Percentiles rank a stretch among this genome's conserved stretches.
Conservation (phyloP, 1,140 invertebrate genomes). For the Penaeus japonicus region DNA sequence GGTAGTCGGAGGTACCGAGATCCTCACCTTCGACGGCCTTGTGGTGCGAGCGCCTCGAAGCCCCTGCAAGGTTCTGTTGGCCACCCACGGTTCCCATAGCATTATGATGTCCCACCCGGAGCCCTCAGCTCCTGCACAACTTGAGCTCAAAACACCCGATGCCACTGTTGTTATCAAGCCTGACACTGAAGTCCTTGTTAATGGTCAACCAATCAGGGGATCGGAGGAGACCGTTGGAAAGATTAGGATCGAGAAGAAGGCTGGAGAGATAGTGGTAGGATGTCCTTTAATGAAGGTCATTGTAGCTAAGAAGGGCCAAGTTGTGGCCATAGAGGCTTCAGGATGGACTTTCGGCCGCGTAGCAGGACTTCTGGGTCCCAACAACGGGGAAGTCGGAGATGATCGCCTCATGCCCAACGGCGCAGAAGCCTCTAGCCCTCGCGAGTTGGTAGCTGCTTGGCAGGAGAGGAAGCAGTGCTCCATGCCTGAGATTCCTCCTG, state of each 20-base stretch:
- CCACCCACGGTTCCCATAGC: neutral
- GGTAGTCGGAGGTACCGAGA: slow-evolving; percentile 28
- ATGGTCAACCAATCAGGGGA: neutral
- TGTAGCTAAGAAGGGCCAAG: neutral
- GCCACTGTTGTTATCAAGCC: slow-evolving; percentile 18
- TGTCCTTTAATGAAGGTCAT: slow-evolving; percentile 2
- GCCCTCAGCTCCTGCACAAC: neutral
- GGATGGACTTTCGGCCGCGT: slow-evolving; percentile 27
- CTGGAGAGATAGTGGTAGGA: neutral
- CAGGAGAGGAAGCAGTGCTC: slow-evolving; percentile 21
- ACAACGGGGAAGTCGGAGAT: slow-evolving; percentile 27
- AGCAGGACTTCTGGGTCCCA: slow-evolving; percentile 25
- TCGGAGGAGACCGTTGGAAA: neutral
- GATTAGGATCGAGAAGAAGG: neutral
- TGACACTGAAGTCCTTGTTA: neutral
- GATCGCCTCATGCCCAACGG: slow-evolving; percentile 29
- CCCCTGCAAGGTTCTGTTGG: slow-evolving; percentile 32
- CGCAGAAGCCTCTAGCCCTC: slow-evolving; percentile 3
- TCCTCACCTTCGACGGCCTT: slow-evolving; percentile 42
- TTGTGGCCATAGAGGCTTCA: slow-evolving; percentile 25
- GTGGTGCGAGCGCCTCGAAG: slow-evolving; percentile 29
- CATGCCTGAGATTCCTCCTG: slow-evolving; percentile 13
- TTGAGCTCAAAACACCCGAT: neutral
- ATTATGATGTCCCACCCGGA: slow-evolving; percentile 38
- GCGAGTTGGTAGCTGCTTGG: slow-evolving; percentile 33